phyloP scores from a whole-genome alignment of 1,140 invertebrate genomes.

The Drosophila bocqueti region DNA sequence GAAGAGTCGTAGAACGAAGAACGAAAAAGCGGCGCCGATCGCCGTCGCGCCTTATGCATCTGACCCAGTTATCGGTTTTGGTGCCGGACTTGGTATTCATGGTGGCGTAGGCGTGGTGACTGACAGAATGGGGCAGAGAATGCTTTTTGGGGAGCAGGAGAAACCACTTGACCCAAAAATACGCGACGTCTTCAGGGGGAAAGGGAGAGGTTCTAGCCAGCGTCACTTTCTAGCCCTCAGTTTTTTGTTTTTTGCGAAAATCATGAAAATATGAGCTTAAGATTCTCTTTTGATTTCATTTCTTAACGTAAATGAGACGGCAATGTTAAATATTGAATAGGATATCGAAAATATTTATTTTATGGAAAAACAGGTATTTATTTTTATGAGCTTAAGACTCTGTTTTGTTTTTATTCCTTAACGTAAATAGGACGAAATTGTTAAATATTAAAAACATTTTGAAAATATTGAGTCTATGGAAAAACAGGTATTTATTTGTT shows the following conservation, averaged over 20 bases:
- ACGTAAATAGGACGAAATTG: neutral
- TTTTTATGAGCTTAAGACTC: too few species aligned
- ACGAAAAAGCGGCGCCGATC: constrained; percentile 31
- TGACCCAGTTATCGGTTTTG: constrained; percentile 74
- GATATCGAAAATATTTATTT: too few species aligned
- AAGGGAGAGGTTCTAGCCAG: constrained; percentile 23
- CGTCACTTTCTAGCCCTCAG: constrained; percentile 16
- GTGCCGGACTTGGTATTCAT: constrained; percentile 80
- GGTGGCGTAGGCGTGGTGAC: constrained; percentile 67
- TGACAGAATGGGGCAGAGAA: constrained; percentile 45
- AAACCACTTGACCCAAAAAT: constrained; percentile 65
- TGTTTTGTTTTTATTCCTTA: neutral
- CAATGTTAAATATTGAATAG: too few species aligned
- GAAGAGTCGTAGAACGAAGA: constrained; percentile 33
- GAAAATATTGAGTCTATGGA: too few species aligned
- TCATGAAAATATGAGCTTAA: neutral
- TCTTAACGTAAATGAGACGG: neutral
- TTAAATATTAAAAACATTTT: neutral
- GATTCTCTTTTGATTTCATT: neutral
- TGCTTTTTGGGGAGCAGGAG: constrained; percentile 28
- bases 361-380: too few species aligned
- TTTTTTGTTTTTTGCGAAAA: neutral
- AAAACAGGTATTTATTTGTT: too few species aligned
- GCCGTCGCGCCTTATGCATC: constrained; percentile 79
- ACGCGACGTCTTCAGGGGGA: constrained; percentile 8